phyloP scores from a whole-genome alignment of 2,888 invertebrate species.

The Sycophila texana region DNA sequence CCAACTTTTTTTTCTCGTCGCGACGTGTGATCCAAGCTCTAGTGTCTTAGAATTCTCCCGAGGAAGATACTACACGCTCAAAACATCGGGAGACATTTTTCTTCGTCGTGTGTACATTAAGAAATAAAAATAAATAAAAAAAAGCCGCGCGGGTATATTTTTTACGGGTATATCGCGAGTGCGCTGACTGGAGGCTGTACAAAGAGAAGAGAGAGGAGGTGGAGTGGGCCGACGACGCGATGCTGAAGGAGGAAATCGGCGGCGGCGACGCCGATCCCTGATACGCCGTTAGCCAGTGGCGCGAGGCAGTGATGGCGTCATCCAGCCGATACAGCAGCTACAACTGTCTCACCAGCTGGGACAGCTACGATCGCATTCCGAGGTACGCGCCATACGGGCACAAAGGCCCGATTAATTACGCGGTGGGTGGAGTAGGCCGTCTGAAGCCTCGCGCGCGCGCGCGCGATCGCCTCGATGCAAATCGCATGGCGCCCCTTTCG shows the following conservation, averaged over 20 bases:
- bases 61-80: background rate
- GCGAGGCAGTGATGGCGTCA: conserved; percentile 77
- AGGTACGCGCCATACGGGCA: conserved; percentile 79
- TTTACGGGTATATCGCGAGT: conserved; percentile 31
- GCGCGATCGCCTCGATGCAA: no score
- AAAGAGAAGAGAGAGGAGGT: background rate
- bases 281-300: conserved; percentile 7
- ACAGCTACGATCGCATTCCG: conserved; percentile 93
- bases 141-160: conserved; percentile 10
- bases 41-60: conserved; percentile 63
- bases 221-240: no score
- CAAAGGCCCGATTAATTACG: no score
- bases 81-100: no score
- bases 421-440: background rate
- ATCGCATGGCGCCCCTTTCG: no score
- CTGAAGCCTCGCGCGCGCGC: no score
- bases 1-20: conserved; percentile 50
- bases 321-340: conserved; percentile 92
- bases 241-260: background rate
- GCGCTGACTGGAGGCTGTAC: background rate
- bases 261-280: conserved; percentile 37
- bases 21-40: conserved; percentile 65
- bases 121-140: no score
- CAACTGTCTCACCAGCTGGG: conserved; percentile 93
- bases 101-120: no score